Base-by-base conservation (phyloP, 2,888 invertebrate genomes). In the Drosophila pegasa region DNA sequence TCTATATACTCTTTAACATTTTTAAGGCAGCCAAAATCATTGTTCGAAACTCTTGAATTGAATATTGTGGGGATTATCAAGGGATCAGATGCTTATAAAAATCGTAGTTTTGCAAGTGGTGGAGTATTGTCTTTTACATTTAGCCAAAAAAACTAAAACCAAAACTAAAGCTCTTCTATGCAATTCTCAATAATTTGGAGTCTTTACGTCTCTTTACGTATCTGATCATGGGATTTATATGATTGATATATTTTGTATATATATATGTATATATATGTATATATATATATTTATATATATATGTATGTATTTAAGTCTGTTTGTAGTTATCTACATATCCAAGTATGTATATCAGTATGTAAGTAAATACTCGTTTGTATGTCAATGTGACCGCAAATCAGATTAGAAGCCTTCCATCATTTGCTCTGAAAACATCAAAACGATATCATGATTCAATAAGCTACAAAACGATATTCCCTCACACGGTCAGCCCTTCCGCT, bases 371-470 rank as follows among this genome's bases (percentile, higher is more conserved):
- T 3, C 27, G 7, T 12, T 7, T 12, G 7, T 12, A 12, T 29
- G 18, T 22, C 41, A n/a, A n/a, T 22, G 2, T 22, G 22, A 41
- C 22, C 43, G 5, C 25, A 43, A 25, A 43, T n/a, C 25, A 16
- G 25, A 25, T 43, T 16, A 16, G 10, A 25, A 43, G 6, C 25
- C 10, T 8, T 14, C 0, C 0, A 8, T 5, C 25, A 43, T 43
- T 43, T 43, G n/a, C n/a, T 10, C 9, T 3, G 8, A 20, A 18
- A 8, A 20, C 27, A 6, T 10, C 35, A 27, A 12, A 12, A 6
- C 6, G 33, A 29, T 45, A 45, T 45, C 10, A 45, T 45, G 12
- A 45, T 45, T 18, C 29, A 29, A 29, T 29, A 45, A 45, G 27
- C 27, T n/a, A 16, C 16, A 45, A 18, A 45, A 12, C 27, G 16